phyloP scores from a whole-genome alignment of 2,113 vertebrate species.

The Montifringilla adamsi region DNA sequence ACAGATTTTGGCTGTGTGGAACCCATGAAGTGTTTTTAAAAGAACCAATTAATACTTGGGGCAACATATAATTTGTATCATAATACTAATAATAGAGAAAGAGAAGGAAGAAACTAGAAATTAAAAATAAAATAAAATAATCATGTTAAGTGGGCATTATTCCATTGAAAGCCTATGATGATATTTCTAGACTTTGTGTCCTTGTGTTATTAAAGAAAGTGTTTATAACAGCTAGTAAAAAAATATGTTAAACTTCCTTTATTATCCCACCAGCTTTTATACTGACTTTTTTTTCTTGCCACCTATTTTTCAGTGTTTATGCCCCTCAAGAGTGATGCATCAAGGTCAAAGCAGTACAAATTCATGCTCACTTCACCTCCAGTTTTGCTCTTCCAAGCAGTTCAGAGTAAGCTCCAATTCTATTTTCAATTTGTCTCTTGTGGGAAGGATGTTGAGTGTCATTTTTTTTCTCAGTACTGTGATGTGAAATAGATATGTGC shows the following conservation, averaged over 20 bases:
- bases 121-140: neutral
- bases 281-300: neutral
- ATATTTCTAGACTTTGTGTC: neutral
- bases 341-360: constrained; percentile 7
- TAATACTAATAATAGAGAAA: constrained; percentile 5
- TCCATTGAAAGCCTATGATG: neutral
- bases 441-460: neutral
- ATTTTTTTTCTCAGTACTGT: neutral
- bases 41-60: constrained; percentile 49
- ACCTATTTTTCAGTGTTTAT: neutral
- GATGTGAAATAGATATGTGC: constrained; percentile 33
- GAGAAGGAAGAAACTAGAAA: neutral
- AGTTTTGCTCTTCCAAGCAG: constrained; percentile 20
- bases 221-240: neutral
- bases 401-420: constrained; percentile 15
- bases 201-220: neutral
- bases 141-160: neutral
- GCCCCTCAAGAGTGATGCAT: neutral
- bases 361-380: neutral
- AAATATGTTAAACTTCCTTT: neutral
- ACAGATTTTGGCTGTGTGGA: constrained; percentile 4
- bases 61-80: neutral
- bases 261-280: neutral
- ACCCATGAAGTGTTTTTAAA: constrained; percentile 39
- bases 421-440: constrained; percentile 36